Evolutionary conservation across 2,888 invertebrate genomes (phyloP).

Genomic region (Macrophya alboannulata): DNA sequence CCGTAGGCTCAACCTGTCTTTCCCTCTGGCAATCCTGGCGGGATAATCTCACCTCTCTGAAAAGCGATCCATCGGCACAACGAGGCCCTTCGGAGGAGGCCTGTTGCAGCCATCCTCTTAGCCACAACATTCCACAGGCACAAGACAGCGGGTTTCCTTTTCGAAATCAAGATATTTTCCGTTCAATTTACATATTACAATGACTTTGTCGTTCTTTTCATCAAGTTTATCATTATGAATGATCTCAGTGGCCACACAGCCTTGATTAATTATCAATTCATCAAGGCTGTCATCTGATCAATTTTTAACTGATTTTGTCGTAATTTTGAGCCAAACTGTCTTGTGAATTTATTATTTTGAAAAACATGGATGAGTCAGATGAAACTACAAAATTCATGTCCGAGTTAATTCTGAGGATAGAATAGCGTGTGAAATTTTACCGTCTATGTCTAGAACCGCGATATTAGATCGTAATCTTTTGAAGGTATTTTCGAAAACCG

Average conservation of each 20-base stretch:
- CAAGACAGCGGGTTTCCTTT: slow-evolving; percentile 92
- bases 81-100: slow-evolving; percentile 88
- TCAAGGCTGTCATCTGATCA: not conserved
- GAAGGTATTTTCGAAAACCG: slow-evolving; percentile 88
- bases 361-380: not conserved
- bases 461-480: slow-evolving; percentile 90
- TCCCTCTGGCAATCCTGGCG: slow-evolving; percentile 85
- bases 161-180: not conserved
- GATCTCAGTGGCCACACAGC: not conserved
- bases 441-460: slow-evolving; percentile 92
- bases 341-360: not conserved
- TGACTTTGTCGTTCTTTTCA: not conserved
- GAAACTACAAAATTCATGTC: not conserved
- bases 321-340: too few relatives aligned
- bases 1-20: slow-evolving; percentile 82
- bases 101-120: slow-evolving; percentile 91
- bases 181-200: not conserved
- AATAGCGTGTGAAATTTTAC: slow-evolving; percentile 79
- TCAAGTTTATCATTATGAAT: too few relatives aligned
- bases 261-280: not conserved
- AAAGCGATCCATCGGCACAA: slow-evolving; percentile 89
- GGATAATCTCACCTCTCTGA: slow-evolving; percentile 88
- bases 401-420: not conserved
- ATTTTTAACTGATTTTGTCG: too few relatives aligned
- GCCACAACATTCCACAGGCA: slow-evolving; percentile 91